phyloP scores from a whole-genome alignment of 2,797 vertebrate species.

The Periophthalmus magnuspinnatus region DNA sequence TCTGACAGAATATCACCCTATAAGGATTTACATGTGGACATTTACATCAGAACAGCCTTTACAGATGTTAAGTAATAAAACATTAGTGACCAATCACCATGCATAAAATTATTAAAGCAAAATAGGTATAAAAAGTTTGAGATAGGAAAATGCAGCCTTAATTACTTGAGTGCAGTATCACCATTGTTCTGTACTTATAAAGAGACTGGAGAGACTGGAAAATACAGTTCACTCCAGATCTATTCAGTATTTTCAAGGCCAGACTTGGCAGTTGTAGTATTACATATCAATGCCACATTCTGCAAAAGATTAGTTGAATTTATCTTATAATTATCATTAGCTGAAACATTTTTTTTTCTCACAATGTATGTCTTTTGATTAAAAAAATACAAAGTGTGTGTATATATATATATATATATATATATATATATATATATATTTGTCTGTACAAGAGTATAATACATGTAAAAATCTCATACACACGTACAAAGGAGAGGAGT shows the following conservation, averaged over 20 bases:
- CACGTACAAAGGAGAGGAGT: conserved; percentile 40
- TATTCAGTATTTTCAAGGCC: neutral
- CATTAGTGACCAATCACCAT: conserved; percentile 31
- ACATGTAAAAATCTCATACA: conserved; percentile 13
- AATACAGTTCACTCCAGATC: conserved; percentile 17
- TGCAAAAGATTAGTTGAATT: conserved; percentile 36
- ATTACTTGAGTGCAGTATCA: neutral
- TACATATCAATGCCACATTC: conserved; percentile 22
- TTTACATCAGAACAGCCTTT: conserved; percentile 41
- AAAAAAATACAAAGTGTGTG: conserved; percentile 53
- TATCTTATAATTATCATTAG: conserved; percentile 20
- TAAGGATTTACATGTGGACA: conserved; percentile 58
- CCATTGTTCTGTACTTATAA: conserved; percentile 13
- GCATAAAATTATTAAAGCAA: conserved; percentile 50
- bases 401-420: conserved; percentile 52
- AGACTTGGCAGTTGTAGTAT: conserved; percentile 7
- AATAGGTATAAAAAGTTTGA: conserved; percentile 36
- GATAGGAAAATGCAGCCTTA: conserved; percentile 28
- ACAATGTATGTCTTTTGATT: conserved; percentile 30
- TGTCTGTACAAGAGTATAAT: conserved; percentile 55
- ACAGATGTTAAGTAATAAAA: conserved; percentile 47
- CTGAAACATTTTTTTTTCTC: conserved; percentile 31
- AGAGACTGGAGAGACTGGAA: neutral
- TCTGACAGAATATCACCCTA: conserved; percentile 60
- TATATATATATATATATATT: conserved; percentile 35